Percentiles rank a stretch among this genome's conserved stretches.
Conservation (phyloP, 2,113 vertebrate genomes). For the Dipodomys merriami region DNA sequence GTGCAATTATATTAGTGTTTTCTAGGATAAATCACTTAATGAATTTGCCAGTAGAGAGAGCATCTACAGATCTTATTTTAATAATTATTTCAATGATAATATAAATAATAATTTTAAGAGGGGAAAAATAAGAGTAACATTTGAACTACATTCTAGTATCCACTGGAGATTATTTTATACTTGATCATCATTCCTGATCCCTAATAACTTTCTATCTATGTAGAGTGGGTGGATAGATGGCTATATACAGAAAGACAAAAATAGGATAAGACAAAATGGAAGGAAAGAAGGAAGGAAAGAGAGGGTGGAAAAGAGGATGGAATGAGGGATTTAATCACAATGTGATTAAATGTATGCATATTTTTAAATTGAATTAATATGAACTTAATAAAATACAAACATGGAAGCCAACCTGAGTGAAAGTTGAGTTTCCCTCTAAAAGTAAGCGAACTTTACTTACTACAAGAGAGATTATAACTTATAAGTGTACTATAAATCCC, state of each 20-base stretch:
- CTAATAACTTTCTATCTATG: not conserved
- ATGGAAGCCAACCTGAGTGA: not conserved
- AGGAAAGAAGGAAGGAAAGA: too few relatives aligned
- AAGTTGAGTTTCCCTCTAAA: not conserved
- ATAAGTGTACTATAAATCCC: not conserved
- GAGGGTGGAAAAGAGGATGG: too few relatives aligned
- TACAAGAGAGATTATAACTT: not conserved
- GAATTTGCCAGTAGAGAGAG: not conserved
- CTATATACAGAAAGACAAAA: not conserved
- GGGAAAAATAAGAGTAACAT: conserved; percentile 2
- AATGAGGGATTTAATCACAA: not conserved
- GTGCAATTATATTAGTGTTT: not conserved
- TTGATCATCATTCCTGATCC: not conserved
- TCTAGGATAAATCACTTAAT: conserved; percentile 6
- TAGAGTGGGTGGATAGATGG: not conserved
- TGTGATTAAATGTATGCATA: not conserved
- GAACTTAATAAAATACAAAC: not conserved
- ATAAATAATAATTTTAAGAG: not conserved
- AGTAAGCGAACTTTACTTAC: not conserved
- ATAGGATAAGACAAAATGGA: not conserved
- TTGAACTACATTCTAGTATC: not conserved
- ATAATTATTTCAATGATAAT: conserved; percentile 9
- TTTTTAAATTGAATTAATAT: not conserved
- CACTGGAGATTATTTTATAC: not conserved
- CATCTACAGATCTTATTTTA: conserved; percentile 20